Conservation (phyloP, 2,113 vertebrate genomes). For the Trogon surrucura region DNA sequence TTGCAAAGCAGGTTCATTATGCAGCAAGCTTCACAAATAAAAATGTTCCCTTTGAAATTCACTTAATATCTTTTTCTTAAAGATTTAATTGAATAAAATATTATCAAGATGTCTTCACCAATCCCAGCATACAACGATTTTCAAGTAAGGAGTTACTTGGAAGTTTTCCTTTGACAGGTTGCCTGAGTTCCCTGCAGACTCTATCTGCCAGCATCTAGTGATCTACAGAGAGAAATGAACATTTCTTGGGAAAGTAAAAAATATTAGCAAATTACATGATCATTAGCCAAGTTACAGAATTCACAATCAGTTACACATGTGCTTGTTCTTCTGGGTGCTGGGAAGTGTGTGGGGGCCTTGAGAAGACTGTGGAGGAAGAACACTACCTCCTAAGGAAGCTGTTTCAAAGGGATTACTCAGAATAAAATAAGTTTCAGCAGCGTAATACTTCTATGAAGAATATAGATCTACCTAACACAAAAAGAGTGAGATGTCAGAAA, state of each 20-base stretch:
- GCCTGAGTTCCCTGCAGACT: neutral
- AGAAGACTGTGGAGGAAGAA: neutral
- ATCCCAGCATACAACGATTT: neutral
- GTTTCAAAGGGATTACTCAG: neutral
- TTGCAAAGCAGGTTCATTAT: neutral
- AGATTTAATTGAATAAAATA: neutral
- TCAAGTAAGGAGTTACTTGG: neutral
- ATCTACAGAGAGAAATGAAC: neutral
- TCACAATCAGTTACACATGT: neutral
- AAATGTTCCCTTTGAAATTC: neutral
- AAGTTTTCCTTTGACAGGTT: neutral
- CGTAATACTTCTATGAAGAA: neutral
- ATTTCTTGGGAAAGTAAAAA: neutral
- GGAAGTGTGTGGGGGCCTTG: neutral
- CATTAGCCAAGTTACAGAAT: neutral
- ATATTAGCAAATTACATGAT: neutral
- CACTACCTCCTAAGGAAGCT: neutral
- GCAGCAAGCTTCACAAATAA: neutral
- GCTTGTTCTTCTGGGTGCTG: neutral
- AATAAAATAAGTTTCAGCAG: neutral
- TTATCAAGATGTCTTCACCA: neutral
- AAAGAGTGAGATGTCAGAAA: neutral
- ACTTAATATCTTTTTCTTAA: neutral
- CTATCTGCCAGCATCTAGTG: neutral
- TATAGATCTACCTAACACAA: neutral